These are phyloP conservation scores for Brachypteracias leptosomus DNA, from an alignment of 2,113 vertebrate species.

Conservation along the genomic window DNA sequence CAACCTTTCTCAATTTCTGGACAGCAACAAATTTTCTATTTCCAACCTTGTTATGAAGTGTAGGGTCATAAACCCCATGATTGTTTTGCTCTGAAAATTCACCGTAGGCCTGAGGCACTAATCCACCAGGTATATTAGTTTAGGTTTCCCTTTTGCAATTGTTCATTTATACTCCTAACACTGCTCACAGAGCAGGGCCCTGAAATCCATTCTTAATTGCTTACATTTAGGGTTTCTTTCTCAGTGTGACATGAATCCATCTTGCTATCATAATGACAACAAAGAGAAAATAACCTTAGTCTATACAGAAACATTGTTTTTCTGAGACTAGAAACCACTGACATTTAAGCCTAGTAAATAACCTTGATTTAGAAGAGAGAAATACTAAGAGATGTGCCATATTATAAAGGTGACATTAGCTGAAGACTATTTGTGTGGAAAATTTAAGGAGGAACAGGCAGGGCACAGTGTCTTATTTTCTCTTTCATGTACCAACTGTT, in stretches of 20 bases:
- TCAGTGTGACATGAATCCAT: neutral
- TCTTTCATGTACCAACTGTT: neutral
- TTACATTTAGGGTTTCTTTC: neutral
- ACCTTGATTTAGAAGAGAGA: conserved; percentile 6
- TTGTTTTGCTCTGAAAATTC: conserved; percentile 30
- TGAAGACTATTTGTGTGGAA: neutral
- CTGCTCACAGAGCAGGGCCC: neutral
- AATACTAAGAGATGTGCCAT: neutral
- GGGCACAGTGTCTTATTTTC: neutral
- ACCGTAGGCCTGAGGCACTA: neutral
- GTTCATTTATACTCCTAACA: conserved; percentile 14
- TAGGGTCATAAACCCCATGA: conserved; percentile 31
- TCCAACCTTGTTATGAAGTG: conserved; percentile 16
- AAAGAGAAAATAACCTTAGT: neutral
- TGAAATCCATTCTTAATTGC: conserved; percentile 12
- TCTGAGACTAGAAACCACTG: conserved; percentile 7
- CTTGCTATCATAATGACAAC: neutral
- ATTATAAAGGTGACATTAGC: neutral
- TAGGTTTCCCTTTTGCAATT: neutral
- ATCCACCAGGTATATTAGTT: neutral
- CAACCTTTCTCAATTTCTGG: neutral
- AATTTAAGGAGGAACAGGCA: neutral
- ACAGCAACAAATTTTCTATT: neutral
- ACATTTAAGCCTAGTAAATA: conserved; percentile 15
- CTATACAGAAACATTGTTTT: neutral